Conservation (phyloP, 2,888 invertebrate genomes). For the Xanthorhoe designata region DNA sequence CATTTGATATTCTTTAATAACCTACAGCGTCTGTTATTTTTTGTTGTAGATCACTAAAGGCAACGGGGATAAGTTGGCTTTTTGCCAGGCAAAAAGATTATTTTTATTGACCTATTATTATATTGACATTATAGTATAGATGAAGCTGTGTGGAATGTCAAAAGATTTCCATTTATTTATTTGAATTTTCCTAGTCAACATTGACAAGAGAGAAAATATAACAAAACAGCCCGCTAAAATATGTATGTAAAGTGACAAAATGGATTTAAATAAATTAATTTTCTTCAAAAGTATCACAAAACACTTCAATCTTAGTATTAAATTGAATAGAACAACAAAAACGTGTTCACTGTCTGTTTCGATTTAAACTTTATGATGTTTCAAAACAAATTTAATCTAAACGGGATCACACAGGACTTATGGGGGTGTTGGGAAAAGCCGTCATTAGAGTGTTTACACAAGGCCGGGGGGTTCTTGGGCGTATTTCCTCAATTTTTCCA, state of each 20-base stretch:
- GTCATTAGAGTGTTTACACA: neutral
- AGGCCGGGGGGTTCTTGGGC: neutral
- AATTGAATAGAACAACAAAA: neutral
- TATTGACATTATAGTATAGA: too few species aligned
- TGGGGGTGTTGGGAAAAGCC: neutral
- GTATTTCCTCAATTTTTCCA: conserved; percentile 16
- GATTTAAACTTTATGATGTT: neutral
- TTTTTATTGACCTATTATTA: too few species aligned
- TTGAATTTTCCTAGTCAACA: too few species aligned
- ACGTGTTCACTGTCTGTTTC: neutral
- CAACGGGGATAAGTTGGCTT: too few species aligned
- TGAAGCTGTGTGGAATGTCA: too few species aligned
- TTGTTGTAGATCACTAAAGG: too few species aligned
- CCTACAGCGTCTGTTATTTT: too few species aligned
- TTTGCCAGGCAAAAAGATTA: too few species aligned
- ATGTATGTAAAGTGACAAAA: neutral
- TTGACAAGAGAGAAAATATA: too few species aligned
- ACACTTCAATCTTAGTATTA: neutral
- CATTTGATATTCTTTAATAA: too few species aligned
- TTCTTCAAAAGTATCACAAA: neutral
- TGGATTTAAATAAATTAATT: neutral
- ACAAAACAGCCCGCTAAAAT: neutral
- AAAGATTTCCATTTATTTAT: too few species aligned
- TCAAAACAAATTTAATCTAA: neutral
- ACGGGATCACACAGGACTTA: neutral